Percentiles rank a stretch among this genome's conserved stretches.
Conservation (phyloP, 1,140 invertebrate genomes). For the Pseudoatta argentina region DNA sequence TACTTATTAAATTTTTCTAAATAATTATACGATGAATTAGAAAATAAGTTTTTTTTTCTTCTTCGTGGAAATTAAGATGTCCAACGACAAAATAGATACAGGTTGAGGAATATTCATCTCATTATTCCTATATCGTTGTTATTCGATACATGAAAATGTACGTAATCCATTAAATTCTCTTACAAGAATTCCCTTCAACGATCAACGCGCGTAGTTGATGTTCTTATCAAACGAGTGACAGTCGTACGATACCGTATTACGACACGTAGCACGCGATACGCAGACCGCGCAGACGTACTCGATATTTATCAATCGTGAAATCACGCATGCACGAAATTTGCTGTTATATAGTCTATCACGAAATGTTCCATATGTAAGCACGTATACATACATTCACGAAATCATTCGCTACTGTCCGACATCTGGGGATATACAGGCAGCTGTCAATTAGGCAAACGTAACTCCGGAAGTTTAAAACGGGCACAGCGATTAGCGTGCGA, state of each 20-base stretch:
- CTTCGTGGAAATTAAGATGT: background rate
- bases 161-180: background rate
- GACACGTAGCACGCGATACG: slow-evolving; percentile 28
- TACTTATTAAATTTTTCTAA: background rate
- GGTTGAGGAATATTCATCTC: slow-evolving; percentile 18
- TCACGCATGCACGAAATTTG: slow-evolving; percentile 22
- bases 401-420: background rate
- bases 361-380: background rate
- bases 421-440: background rate
- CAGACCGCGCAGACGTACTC: background rate
- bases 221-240: slow-evolving; percentile 34
- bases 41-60: background rate
- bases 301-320: slow-evolving; percentile 11
- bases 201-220: background rate
- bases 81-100: background rate
- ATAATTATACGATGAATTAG: background rate
- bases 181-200: background rate
- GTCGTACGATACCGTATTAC: slow-evolving; percentile 48
- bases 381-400: background rate
- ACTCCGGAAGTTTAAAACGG: slow-evolving; percentile 17
- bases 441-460: slow-evolving; percentile 12
- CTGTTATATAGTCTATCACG: background rate
- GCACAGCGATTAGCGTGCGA: background rate
- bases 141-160: background rate
- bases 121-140: background rate